Evolutionary conservation across 2,888 invertebrate genomes (phyloP).

Genomic region (Nymphalis urticae): DNA sequence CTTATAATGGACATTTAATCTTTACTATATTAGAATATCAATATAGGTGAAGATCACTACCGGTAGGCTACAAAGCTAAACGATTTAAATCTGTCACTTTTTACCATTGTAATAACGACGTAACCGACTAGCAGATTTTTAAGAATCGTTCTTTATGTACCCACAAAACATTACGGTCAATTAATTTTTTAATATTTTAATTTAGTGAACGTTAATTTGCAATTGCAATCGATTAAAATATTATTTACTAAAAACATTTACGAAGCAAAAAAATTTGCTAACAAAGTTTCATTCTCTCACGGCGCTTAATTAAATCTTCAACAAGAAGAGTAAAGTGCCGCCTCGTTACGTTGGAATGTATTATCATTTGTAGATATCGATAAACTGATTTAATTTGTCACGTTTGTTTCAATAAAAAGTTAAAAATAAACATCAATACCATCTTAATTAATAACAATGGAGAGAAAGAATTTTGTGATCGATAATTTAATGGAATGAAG

Average conservation of each 20-base stretch:
- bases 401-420: neutral
- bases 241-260: neutral
- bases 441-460: slow-evolving; percentile 4
- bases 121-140: no score
- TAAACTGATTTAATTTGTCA: slow-evolving; percentile 10
- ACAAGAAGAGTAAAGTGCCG: slow-evolving; percentile 4
- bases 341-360: neutral
- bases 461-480: neutral
- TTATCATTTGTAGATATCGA: neutral
- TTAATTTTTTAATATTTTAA: neutral
- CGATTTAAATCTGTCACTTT: no score
- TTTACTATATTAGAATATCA: no score
- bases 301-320: slow-evolving; percentile 4
- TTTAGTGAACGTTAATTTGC: neutral
- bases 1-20: no score
- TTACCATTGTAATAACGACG: no score
- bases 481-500: neutral
- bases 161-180: no score
- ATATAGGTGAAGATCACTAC: no score
- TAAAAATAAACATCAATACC: slow-evolving; percentile 23
- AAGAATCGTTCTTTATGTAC: no score
- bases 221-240: neutral
- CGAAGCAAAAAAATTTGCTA: neutral
- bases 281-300: neutral
- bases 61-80: no score